Base-by-base conservation (phyloP, 1,140 invertebrate species). In the Cherax destructor region DNA sequence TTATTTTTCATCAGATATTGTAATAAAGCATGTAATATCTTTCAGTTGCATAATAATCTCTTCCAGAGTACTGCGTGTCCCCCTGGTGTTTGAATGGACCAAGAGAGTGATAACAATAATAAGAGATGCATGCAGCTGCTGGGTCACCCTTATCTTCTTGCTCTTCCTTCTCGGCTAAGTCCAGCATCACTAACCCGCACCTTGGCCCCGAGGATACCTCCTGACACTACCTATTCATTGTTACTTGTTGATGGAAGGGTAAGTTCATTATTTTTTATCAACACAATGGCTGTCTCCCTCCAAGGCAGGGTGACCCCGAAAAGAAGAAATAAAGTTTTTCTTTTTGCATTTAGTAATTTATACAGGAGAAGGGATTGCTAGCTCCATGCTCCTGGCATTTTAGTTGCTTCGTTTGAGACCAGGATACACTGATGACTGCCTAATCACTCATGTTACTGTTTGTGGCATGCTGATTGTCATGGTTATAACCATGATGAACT, bases 61-160 rank as follows among this genome's bases (percentile, higher is more conserved):
- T 84, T 80, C 21, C 72, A 95, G 96, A 94, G 95, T 96, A 89
- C 93, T 96, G 24, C 95, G 95, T 74, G 95, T 96, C 11, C 95
- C 96, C 3, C 93, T 96, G 21, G 95, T 96, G 3, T 95, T 96
- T 91, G 95, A 13, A 94, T 95, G 85, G 96, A 96, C 90, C 94
- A 94, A 59, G 94, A 95, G 6, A 94, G 95, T 18, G 95, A 96
- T 91, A 94, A 94, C 3, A 95, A 95, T 56, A 95, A 96, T 86
- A 96, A 96, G 91, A 94, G 94, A 69, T 84, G 86, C 74, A 95
- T 95, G 7, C 94, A 95, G 81, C 94, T 96, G 9, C 95, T 96
- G 93, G 96, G 96, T 77, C 95, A 96, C 94, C 96, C 96, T 2
- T 94, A 95, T 87, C 92, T 97, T 41, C 92, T 96, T 11, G 95